Evolutionary conservation across 2,797 vertebrate species (phyloP).

Genomic region (Epinephelus malabaricus): DNA sequence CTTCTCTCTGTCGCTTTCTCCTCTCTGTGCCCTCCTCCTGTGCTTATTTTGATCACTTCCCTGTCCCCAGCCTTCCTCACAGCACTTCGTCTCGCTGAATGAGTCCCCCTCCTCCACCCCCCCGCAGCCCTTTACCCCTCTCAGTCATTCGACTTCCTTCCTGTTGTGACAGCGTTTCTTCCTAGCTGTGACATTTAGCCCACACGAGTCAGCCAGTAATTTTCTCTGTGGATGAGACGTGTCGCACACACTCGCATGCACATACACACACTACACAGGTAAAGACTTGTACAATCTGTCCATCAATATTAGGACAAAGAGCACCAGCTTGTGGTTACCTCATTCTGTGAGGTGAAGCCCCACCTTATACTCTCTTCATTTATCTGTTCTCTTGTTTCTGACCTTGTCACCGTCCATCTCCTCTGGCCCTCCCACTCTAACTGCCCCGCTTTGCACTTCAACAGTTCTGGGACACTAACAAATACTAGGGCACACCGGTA

Average conservation of each 20-base stretch:
- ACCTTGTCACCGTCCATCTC: conserved; percentile 26
- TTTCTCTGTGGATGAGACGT: conserved; percentile 31
- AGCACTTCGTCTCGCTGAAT: conserved; percentile 10
- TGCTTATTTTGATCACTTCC: conserved; percentile 41
- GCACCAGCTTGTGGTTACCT: conserved; percentile 32
- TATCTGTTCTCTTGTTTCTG: conserved; percentile 35
- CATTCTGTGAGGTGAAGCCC: conserved; percentile 48
- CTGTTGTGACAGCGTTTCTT: conserved; percentile 54
- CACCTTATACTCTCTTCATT: conserved; percentile 25
- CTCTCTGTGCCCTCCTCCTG: conserved; percentile 24
- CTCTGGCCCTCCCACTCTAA: not conserved
- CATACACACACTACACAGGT: conserved; percentile 16
- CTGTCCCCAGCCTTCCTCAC: conserved; percentile 12
- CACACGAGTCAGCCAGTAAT: conserved; percentile 54
- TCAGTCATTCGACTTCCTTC: conserved; percentile 31
- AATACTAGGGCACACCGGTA: not conserved
- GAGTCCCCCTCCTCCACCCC: conserved; percentile 27
- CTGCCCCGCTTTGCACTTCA: not conserved
- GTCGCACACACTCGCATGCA: conserved; percentile 10
- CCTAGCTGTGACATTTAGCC: conserved; percentile 55
- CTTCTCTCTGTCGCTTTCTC: not conserved
- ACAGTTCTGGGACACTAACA: conserved; percentile 3
- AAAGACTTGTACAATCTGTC: conserved; percentile 36
- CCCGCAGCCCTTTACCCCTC: conserved; percentile 18
- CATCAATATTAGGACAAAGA: conserved; percentile 43